A percentile compares a stretch with the other conserved stretches of the same genome.
phyloP scores from a whole-genome alignment of 1,140 invertebrate species.

The Magallana ariakensis region DNA sequence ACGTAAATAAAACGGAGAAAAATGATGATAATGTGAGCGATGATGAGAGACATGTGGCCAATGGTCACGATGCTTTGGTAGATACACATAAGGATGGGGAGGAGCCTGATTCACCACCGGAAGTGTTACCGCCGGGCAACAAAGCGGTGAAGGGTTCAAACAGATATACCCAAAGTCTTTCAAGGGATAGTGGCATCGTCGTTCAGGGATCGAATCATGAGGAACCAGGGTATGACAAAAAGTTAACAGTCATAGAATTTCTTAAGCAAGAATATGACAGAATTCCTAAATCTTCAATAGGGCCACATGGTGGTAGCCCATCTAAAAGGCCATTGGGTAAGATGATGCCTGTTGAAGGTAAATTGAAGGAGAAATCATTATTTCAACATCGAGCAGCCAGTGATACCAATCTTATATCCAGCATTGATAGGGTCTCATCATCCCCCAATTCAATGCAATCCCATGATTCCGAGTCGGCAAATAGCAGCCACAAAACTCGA shows the following conservation, averaged over 20 bases:
- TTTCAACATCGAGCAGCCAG: slow-evolving; percentile 66
- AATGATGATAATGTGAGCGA: slow-evolving; percentile 68
- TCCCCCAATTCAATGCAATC: slow-evolving; percentile 46
- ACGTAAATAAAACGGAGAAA: slow-evolving; percentile 45
- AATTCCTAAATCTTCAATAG: slow-evolving; percentile 43
- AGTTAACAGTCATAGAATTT: slow-evolving; percentile 74
- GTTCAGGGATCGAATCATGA: slow-evolving; percentile 47
- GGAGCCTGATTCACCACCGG: not conserved
- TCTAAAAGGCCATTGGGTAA: not conserved
- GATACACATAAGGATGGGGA: slow-evolving; percentile 46
- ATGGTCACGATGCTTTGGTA: slow-evolving; percentile 70
- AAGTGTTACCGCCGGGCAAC: not conserved
- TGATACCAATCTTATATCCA: slow-evolving; percentile 69
- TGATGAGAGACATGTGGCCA: slow-evolving; percentile 71
- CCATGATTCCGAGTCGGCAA: slow-evolving; percentile 37
- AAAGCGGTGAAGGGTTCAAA: slow-evolving; percentile 34
- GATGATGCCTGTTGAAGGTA: not conserved
- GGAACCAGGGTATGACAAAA: slow-evolving; percentile 50
- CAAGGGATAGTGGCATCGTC: slow-evolving; percentile 59
- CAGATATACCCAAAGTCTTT: slow-evolving; percentile 50
- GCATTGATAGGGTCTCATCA: slow-evolving; percentile 55
- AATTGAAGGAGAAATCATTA: slow-evolving; percentile 41
- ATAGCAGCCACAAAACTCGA: slow-evolving; percentile 32
- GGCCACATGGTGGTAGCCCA: slow-evolving; percentile 8
- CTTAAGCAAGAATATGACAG: slow-evolving; percentile 73